phyloP scores from a whole-genome alignment of 2,113 vertebrate species.

The Carlito syrichta region DNA sequence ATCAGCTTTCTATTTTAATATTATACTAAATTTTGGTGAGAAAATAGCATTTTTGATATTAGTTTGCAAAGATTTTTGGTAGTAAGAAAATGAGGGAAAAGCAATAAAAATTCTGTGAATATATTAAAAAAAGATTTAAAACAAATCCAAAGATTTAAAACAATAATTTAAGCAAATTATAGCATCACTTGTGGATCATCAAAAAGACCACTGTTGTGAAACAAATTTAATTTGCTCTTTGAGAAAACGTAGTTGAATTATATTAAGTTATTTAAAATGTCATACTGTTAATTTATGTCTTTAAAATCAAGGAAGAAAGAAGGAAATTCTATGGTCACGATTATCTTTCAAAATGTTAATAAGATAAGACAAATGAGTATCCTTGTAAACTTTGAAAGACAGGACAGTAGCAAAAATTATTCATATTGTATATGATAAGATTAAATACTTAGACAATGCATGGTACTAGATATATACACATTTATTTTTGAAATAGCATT shows the following conservation, averaged over 20 bases:
- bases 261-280: not conserved
- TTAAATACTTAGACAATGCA: not conserved
- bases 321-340: not conserved
- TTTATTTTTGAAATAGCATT: not conserved
- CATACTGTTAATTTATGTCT: not conserved
- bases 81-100: not conserved
- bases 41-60: not conserved
- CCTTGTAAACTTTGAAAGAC: not conserved
- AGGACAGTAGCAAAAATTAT: not conserved
- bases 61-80: not conserved
- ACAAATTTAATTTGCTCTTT: not conserved
- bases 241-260: not conserved
- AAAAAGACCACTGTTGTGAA: not conserved
- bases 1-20: not conserved
- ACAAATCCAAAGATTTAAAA: not conserved
- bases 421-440: not conserved
- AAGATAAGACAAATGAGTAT: not conserved
- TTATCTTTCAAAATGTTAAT: not conserved
- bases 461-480: not conserved
- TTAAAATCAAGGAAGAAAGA: not conserved
- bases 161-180: not conserved
- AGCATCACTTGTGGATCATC: not conserved
- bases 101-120: not conserved
- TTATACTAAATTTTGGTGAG: not conserved
- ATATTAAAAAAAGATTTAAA: not conserved